phyloP scores from a whole-genome alignment of 30 jellyfish, hydroid and myxozoan genomes.

The Cassiopea xamachana region DNA sequence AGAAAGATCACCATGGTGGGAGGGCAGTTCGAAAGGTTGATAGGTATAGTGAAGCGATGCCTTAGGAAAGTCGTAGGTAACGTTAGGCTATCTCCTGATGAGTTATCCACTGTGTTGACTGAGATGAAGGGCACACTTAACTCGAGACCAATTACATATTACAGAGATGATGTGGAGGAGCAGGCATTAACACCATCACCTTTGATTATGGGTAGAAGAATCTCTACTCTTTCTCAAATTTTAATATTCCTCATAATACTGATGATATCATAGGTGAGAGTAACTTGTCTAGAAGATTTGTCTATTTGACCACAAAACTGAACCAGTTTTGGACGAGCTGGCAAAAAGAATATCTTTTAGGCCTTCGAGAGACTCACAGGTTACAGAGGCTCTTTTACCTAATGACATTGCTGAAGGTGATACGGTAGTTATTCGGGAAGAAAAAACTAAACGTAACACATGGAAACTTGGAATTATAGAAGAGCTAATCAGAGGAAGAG shows the following conservation, averaged over 20 bases:
- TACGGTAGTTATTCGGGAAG: conserved; percentile 51
- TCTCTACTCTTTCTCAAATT: background rate
- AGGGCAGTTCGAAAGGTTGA: conserved; percentile 57
- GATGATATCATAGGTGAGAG: background rate
- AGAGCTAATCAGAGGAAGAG: conserved; percentile 45
- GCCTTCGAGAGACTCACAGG: conserved; percentile 39
- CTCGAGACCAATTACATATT: conserved; percentile 27
- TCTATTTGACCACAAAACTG: conserved; percentile 16
- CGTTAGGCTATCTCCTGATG: conserved; percentile 9
- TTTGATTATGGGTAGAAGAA: conserved; percentile 31
- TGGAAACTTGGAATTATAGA: conserved; percentile 67
- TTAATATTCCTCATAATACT: background rate
- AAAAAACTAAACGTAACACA: conserved; percentile 21
- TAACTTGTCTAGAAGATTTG: background rate
- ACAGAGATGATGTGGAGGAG: conserved; percentile 9
- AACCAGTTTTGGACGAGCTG: conserved; percentile 42
- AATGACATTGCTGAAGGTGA: conserved; percentile 27
- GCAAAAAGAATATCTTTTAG: conserved; percentile 48
- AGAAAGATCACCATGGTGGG: conserved; percentile 72
- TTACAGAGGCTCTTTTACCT: background rate
- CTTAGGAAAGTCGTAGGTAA: conserved; percentile 44
- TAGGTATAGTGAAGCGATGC: conserved; percentile 41
- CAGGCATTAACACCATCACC: conserved; percentile 49
- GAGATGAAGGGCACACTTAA: conserved; percentile 38
- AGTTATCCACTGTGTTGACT: conserved; percentile 2